A percentile compares a stretch with the other conserved stretches of the same genome.
Evolutionary conservation across 2,113 vertebrate genomes (phyloP).

Genomic region (Suncus etruscus): DNA sequence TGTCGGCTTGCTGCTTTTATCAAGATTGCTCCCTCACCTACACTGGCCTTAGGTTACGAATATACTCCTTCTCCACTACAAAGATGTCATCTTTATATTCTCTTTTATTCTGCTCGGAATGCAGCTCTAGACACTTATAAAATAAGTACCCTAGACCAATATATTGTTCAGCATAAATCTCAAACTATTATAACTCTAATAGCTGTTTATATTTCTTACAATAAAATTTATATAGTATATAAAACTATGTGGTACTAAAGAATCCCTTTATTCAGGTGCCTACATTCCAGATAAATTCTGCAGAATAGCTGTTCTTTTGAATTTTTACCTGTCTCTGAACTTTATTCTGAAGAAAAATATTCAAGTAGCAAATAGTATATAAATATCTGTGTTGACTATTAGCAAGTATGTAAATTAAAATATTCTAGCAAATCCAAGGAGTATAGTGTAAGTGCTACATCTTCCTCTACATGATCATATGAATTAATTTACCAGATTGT

Average conservation of each 20-base stretch:
- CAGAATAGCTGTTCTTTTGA: not conserved
- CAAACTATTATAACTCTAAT: not conserved
- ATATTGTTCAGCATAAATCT: not conserved
- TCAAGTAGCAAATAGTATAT: too few relatives aligned
- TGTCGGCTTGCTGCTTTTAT: not conserved
- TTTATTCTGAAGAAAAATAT: not conserved
- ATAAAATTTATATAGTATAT: not conserved
- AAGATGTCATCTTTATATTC: not conserved
- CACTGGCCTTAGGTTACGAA: not conserved
- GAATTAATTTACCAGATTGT: conserved; percentile 6
- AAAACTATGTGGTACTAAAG: not conserved
- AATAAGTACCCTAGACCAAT: too few relatives aligned
- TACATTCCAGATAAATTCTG: not conserved
- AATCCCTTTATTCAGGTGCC: not conserved
- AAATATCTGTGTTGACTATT: conserved; percentile 21
- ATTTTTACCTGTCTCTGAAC: accelerated
- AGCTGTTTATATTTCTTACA: too few relatives aligned
- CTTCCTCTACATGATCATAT: not conserved
- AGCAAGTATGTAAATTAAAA: not conserved
- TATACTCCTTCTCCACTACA: not conserved
- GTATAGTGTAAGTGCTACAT: not conserved
- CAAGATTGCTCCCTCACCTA: not conserved
- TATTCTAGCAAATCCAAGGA: not conserved
- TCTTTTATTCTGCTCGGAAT: too few relatives aligned
- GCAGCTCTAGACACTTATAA: not conserved